Conservation (phyloP, 1,140 invertebrate genomes). For the Orchestia grillus region DNA sequence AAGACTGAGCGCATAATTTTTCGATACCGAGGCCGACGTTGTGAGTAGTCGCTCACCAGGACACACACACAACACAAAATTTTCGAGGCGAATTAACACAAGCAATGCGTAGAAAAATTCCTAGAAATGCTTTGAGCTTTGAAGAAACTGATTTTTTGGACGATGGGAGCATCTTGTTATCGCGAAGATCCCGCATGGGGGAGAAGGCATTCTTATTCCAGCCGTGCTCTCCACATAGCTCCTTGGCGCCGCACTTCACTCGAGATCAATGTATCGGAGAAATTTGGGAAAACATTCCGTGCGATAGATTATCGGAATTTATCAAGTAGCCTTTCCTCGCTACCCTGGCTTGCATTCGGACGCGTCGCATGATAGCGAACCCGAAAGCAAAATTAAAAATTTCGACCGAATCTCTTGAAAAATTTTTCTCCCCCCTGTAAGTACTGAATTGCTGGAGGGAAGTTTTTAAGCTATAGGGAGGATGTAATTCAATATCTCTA, state of each 20-base stretch:
- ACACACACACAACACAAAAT: not conserved
- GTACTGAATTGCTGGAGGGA: not conserved
- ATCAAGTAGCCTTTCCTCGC: constrained; percentile 46
- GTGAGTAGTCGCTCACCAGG: too few species aligned
- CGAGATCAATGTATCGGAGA: constrained; percentile 52
- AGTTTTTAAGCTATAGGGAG: not conserved
- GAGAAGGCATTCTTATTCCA: not conserved
- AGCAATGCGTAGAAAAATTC: not conserved
- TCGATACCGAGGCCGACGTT: too few species aligned
- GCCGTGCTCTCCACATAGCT: not conserved
- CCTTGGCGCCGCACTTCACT: constrained; percentile 30
- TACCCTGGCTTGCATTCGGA: not conserved
- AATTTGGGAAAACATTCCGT: constrained; percentile 47
- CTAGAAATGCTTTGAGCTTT: not conserved
- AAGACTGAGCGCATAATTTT: not conserved
- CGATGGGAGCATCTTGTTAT: not conserved
- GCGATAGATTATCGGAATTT: constrained; percentile 52
- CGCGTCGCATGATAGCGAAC: not conserved
- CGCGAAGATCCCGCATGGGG: not conserved
- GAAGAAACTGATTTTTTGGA: not conserved
- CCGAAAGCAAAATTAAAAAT: not conserved
- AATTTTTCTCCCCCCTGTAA: not conserved
- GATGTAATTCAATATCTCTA: not conserved
- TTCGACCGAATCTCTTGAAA: not conserved
- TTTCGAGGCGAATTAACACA: not conserved